Conservation (phyloP, 2,888 invertebrate species). For the Sycophila texana region DNA sequence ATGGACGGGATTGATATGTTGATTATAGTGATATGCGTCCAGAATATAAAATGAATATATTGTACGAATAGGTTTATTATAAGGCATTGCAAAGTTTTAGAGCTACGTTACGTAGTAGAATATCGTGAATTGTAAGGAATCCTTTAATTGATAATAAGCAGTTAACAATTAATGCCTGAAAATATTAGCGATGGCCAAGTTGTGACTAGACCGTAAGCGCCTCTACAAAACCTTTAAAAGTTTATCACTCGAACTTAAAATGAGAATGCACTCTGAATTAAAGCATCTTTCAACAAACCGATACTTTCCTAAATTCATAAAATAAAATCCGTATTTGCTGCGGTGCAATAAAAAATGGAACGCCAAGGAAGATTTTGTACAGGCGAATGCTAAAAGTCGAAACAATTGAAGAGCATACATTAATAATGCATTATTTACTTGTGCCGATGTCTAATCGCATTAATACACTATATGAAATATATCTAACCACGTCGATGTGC, state of each 20-base stretch:
- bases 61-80: conserved; percentile 50
- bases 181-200: conserved; percentile 34
- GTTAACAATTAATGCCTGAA: conserved; percentile 51
- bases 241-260: not conserved
- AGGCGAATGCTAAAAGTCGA: not conserved
- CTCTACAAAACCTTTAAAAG: not conserved
- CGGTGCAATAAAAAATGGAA: not conserved
- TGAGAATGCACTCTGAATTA: no score
- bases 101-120: conserved; percentile 57
- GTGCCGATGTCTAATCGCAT: conserved; percentile 53
- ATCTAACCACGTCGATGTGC: conserved; percentile 74
- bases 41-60: conserved; percentile 59
- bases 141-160: conserved; percentile 55
- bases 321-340: not conserved
- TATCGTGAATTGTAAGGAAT: conserved; percentile 52
- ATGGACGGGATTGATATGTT: conserved; percentile 59
- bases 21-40: conserved; percentile 63
- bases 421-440: conserved; percentile 35
- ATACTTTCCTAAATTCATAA: no score
- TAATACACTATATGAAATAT: conserved; percentile 60
- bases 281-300: no score
- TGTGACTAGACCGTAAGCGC: not conserved
- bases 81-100: conserved; percentile 58
- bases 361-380: conserved; percentile 2
- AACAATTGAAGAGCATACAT: not conserved